phyloP scores from a whole-genome alignment of 1,140 invertebrate genomes.

The Trichonephila inaurata region DNA sequence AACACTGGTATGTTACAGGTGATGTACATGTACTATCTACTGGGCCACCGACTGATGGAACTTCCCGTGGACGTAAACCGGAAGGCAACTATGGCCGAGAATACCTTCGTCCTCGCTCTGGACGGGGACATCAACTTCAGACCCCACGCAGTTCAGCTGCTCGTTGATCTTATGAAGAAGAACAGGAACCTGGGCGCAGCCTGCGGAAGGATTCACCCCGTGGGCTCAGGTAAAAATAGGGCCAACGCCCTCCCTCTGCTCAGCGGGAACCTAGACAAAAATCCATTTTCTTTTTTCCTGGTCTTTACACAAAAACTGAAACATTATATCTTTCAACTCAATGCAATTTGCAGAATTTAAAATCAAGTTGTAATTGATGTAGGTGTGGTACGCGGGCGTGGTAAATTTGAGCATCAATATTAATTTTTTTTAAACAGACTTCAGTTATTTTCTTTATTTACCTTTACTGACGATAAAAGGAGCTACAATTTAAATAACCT shows the following conservation, averaged over 20 bases:
- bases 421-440: too few species aligned
- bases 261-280: not conserved
- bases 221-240: slow-evolving; percentile 88
- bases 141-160: slow-evolving; percentile 94
- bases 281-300: too few species aligned
- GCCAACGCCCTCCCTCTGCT: not conserved
- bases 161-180: slow-evolving; percentile 99
- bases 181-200: slow-evolving; percentile 98
- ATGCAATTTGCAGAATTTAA: too few species aligned
- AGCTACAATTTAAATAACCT: too few species aligned
- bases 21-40: slow-evolving; percentile 99
- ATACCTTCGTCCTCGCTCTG: slow-evolving; percentile 96
- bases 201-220: slow-evolving; percentile 98
- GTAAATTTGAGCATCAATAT: too few species aligned
- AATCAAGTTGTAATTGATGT: too few species aligned
- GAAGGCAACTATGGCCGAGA: slow-evolving; percentile 97
- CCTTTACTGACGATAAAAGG: too few species aligned
- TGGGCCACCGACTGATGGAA: slow-evolving; percentile 97
- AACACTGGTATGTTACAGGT: slow-evolving; percentile 82
- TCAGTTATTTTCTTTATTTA: too few species aligned
- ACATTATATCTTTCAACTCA: too few species aligned
- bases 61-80: slow-evolving; percentile 94
- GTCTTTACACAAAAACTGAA: too few species aligned
- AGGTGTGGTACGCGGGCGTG: too few species aligned
- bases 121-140: slow-evolving; percentile 99